phyloP scores from a whole-genome alignment of 2,888 invertebrate species.

The Orgyia antiqua region DNA sequence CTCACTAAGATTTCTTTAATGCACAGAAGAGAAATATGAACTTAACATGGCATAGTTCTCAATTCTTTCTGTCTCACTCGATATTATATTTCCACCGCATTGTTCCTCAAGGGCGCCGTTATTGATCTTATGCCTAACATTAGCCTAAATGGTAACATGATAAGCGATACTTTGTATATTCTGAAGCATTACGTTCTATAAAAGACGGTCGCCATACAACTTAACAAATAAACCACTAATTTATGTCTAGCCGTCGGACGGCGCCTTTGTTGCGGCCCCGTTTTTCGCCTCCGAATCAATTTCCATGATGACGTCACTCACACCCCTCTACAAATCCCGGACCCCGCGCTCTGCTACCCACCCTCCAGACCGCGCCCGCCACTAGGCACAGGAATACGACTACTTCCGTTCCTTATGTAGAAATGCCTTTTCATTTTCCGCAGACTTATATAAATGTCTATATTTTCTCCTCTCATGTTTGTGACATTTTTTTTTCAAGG shows the following conservation, averaged over 20 bases:
- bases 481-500: slow-evolving; percentile 18
- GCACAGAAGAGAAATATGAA: too few relatives aligned
- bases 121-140: slow-evolving; percentile 22
- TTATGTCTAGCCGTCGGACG: slow-evolving; percentile 54
- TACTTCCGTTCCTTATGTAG: slow-evolving; percentile 56
- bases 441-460: slow-evolving; percentile 35
- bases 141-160: slow-evolving; percentile 35
- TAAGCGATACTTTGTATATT: slow-evolving; percentile 37
- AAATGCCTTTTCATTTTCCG: slow-evolving; percentile 44
- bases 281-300: slow-evolving; percentile 72
- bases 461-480: slow-evolving; percentile 29
- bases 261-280: slow-evolving; percentile 64
- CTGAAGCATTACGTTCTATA: slow-evolving; percentile 38
- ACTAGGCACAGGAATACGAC: slow-evolving; percentile 51
- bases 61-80: too few relatives aligned
- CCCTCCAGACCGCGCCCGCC: slow-evolving; percentile 32
- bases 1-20: too few relatives aligned
- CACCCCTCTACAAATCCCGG: slow-evolving; percentile 30
- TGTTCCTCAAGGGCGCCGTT: slow-evolving; percentile 24
- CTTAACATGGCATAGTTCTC: too few relatives aligned
- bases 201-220: slow-evolving; percentile 39
- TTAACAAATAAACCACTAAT: slow-evolving; percentile 63
- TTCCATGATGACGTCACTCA: slow-evolving; percentile 65
- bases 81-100: too few relatives aligned
- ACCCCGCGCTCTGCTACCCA: slow-evolving; percentile 8